Base-by-base conservation (phyloP, 35 echinoderm and acorn worm genomes). In the Stichopus chloronotus region DNA sequence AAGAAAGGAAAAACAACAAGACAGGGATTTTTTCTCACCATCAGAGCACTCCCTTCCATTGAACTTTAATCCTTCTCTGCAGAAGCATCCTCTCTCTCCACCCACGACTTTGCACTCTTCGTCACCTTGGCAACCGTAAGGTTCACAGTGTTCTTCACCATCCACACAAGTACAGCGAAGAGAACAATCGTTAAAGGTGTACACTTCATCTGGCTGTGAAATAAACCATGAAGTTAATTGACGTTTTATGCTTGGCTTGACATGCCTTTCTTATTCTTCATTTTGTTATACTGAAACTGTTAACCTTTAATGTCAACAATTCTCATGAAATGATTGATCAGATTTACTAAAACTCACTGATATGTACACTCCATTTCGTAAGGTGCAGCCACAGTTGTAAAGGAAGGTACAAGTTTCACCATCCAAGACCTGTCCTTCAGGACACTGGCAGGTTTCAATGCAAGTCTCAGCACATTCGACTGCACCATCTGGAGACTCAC, bases 351-450 rank as follows among this genome's bases (percentile, higher is more conserved):
- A 43, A 81, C 57, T 55, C 57, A 95, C 72, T 23, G 24, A 79
- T 55, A 95, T 78, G 72, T 91, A 88, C 58, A 84, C 76, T n/a
- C 58, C 58, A 61, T 88, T 88, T 20, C 59, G 20, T 24, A 92
- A 43, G 12, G 56, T 63, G 30, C 92, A 93, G 9, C 92, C 92
- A 76, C 92, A 93, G 17, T 93, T 9, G 19, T 84, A 72, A 5
- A 54, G 82, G 52, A 61, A 68, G 7, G 87, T 68, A 87, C 92
- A 93, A 13, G 76, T 30, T 20, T 86, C 82, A 10, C 92, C 92
- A 60, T 87, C 85, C 55, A 94, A 10, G 78, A 88, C 60, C 30
- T 63, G 63, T 88, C 92, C 86, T 13, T 60, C 57, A 14, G 84
- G 84, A 78, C 84, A 94, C 17, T 68, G 78, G 59, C 81, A 87